phyloP scores from a whole-genome alignment of 1,140 invertebrate genomes.

The Heliconius nattereri region DNA sequence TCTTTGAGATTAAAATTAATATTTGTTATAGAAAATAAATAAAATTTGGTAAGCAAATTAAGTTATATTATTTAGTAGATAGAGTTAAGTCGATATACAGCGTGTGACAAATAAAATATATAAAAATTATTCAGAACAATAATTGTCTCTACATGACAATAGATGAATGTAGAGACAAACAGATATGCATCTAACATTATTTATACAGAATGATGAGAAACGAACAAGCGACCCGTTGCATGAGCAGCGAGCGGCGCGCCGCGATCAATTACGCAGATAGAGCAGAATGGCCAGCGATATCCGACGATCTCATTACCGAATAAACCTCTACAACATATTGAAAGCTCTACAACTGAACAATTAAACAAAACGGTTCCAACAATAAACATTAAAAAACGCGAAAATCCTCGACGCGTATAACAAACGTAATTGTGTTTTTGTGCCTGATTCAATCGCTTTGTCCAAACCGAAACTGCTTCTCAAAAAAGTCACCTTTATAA shows the following conservation, averaged over 20 bases:
- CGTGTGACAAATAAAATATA: background rate
- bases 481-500: conserved; percentile 79
- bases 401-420: conserved; percentile 67
- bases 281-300: conserved; percentile 39
- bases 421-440: conserved; percentile 78
- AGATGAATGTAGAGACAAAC: conserved; percentile 13
- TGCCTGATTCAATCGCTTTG: conserved; percentile 71
- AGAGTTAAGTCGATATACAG: background rate
- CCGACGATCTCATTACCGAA: conserved; percentile 44
- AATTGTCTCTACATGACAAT: conserved; percentile 5
- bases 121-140: background rate
- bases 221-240: background rate
- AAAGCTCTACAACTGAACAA: conserved; percentile 42
- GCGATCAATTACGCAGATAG: conserved; percentile 33
- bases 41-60: background rate
- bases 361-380: conserved; percentile 52
- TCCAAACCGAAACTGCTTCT: conserved; percentile 65
- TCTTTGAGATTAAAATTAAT: background rate
- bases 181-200: background rate
- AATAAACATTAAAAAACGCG: conserved; percentile 63
- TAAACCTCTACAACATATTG: conserved; percentile 30
- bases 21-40: background rate
- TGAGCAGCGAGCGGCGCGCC: conserved; percentile 16
- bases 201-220: background rate
- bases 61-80: background rate